phyloP scores from a whole-genome alignment of 2,113 vertebrate species.

The Rhagologus leucostigma region DNA sequence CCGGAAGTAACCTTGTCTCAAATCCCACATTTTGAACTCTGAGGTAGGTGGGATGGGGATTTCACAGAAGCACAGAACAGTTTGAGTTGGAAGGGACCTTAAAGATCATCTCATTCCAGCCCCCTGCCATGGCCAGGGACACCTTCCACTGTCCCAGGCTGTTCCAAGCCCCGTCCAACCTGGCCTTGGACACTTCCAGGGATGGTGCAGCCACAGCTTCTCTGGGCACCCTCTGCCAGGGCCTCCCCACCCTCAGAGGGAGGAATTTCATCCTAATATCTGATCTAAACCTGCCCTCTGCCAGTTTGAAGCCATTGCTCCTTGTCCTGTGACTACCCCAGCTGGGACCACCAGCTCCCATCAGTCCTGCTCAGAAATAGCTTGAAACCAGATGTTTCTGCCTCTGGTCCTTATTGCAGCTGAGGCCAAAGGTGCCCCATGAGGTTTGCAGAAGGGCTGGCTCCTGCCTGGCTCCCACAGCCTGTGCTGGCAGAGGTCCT shows the following conservation, averaged over 20 bases:
- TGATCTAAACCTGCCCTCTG: not conserved
- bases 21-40: not conserved
- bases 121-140: not conserved
- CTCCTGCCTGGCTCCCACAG: not conserved
- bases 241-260: fast-evolving
- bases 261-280: not conserved
- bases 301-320: not conserved
- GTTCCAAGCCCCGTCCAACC: fast-evolving
- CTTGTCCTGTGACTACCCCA: not conserved
- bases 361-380: not conserved
- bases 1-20: fast-evolving
- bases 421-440: not conserved
- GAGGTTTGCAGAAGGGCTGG: not conserved
- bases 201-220: not conserved
- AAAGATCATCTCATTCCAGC: fast-evolving
- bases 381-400: not conserved
- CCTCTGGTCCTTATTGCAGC: not conserved
- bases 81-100: not conserved
- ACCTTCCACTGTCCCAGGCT: fast-evolving
- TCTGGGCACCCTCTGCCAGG: not conserved
- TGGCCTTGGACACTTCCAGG: not conserved
- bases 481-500: not conserved
- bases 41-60: not conserved
- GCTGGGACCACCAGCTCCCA: not conserved
- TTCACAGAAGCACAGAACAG: not conserved